These are phyloP conservation scores for Dissostichus mawsoni DNA, from an alignment of 2,113 vertebrate species.

Conservation along the genomic window DNA sequence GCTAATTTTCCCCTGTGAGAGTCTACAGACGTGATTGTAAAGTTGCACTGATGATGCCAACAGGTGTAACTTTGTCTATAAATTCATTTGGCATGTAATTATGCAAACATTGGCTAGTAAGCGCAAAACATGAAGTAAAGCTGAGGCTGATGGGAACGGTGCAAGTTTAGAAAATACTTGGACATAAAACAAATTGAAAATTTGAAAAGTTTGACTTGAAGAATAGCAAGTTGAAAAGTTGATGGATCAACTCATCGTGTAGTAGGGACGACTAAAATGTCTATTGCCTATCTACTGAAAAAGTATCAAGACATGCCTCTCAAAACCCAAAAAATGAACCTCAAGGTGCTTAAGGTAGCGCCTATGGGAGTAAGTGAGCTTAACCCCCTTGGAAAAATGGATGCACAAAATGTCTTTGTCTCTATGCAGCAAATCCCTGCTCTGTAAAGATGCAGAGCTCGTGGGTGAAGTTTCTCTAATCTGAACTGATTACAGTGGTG, in stretches of 20 bases:
- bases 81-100: too few relatives aligned
- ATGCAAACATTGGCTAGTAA: too few relatives aligned
- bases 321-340: not conserved
- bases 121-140: too few relatives aligned
- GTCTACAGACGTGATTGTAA: too few relatives aligned
- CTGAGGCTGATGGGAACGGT: not conserved
- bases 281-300: not conserved
- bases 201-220: not conserved
- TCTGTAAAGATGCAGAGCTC: conserved; percentile 31
- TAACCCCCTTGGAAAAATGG: too few relatives aligned
- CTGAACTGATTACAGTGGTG: conserved; percentile 69
- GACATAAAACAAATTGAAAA: not conserved
- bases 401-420: too few relatives aligned
- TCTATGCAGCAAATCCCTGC: conserved; percentile 4
- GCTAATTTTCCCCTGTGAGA: too few relatives aligned
- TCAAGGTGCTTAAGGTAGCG: not conserved
- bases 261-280: not conserved
- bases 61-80: too few relatives aligned
- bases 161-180: not conserved
- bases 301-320: not conserved
- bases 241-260: not conserved
- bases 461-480: conserved; percentile 54
- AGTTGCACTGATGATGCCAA: too few relatives aligned
- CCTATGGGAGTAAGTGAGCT: too few relatives aligned
- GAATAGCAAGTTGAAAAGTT: not conserved